Evolutionary conservation across 2,888 invertebrate genomes (phyloP).

Genomic region (Cheilosia vulpina): DNA sequence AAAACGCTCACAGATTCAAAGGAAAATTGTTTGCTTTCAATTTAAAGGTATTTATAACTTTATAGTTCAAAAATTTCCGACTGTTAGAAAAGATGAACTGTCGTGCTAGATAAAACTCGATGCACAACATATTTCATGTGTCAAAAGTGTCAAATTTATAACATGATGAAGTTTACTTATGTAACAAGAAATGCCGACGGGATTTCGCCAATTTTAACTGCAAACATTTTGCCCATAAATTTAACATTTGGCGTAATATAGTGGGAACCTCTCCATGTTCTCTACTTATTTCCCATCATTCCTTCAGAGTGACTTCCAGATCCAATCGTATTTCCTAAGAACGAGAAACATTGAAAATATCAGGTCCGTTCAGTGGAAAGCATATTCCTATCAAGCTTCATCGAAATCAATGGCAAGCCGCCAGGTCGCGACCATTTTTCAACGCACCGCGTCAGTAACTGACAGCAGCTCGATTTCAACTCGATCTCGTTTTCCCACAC

Average conservation of each 20-base stretch:
- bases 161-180: too few species aligned
- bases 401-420: slow-evolving; percentile 12
- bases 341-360: not conserved
- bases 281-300: not conserved
- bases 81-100: too few species aligned
- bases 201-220: too few species aligned
- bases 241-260: too few species aligned
- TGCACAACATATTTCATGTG: too few species aligned
- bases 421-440: not conserved
- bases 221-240: not conserved
- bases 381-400: not conserved
- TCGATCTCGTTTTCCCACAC: slow-evolving; percentile 51
- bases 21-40: too few species aligned
- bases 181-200: too few species aligned
- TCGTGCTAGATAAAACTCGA: too few species aligned
- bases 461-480: slow-evolving; percentile 24
- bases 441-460: not conserved
- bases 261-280: not conserved
- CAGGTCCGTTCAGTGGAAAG: not conserved
- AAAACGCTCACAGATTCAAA: too few species aligned
- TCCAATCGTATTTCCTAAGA: slow-evolving; percentile 3
- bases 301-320: not conserved
- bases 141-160: too few species aligned
- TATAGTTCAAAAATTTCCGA: too few species aligned
- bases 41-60: too few species aligned